A percentile compares a stretch with the other conserved stretches of the same genome.
Conservation (phyloP, 2,888 invertebrate genomes). For the Ichneumoninae sp. region DNA sequence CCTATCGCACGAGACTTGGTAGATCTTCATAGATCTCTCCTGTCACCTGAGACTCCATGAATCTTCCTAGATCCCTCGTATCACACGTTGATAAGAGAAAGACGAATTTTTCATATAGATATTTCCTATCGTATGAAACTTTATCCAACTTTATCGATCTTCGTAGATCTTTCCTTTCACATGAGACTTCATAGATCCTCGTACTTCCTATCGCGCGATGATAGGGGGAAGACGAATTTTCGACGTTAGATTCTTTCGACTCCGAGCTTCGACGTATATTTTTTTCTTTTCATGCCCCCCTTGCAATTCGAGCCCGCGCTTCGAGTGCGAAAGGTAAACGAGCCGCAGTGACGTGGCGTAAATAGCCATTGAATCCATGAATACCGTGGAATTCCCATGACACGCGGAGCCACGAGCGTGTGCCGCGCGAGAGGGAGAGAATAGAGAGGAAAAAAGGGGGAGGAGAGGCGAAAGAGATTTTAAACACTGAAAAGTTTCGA, state of each 20-base stretch:
- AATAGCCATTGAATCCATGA: conserved; percentile 71
- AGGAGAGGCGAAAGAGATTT: conserved; percentile 65
- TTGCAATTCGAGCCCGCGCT: conserved; percentile 12
- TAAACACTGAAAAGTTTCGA: conserved; percentile 60
- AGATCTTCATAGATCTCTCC: too few species aligned
- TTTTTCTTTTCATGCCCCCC: neutral
- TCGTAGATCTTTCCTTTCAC: neutral
- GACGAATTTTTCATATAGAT: neutral
- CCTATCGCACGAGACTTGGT: too few species aligned
- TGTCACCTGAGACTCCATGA: too few species aligned
- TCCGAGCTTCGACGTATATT: conserved; percentile 3
- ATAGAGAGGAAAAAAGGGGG: conserved; percentile 44
- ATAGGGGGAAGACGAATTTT: too few species aligned
- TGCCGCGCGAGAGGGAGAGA: conserved; percentile 54
- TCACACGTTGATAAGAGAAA: too few species aligned
- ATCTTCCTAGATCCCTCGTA: too few species aligned
- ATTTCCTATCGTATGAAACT: neutral
- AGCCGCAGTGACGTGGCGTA: conserved; percentile 71
- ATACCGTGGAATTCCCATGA: conserved; percentile 65
- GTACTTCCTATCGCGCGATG: too few species aligned
- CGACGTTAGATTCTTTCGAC: neutral
- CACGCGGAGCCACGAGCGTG: conserved; percentile 55
- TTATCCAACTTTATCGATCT: neutral
- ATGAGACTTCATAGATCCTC: too few species aligned
- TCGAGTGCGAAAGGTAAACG: conserved; percentile 66